Conservation (phyloP, 2,797 vertebrate species). For the Poecilia wingei region DNA sequence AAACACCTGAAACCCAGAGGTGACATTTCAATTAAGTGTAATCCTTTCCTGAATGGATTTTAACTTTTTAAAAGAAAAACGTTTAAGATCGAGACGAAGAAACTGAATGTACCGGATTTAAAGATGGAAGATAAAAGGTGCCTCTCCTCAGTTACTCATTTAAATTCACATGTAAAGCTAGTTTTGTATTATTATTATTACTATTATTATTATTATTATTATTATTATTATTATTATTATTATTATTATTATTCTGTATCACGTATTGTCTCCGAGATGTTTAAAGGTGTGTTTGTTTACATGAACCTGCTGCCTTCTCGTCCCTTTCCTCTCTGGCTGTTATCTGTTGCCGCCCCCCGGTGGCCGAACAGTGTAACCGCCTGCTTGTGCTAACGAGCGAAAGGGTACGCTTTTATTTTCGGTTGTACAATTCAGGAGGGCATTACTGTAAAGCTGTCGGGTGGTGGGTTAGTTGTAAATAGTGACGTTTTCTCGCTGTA, state of each 20-base stretch:
- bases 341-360: slow-evolving; percentile 34
- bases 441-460: neutral
- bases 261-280: slow-evolving; percentile 5
- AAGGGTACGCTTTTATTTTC: slow-evolving; percentile 8
- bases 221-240: neutral
- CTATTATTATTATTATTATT: neutral
- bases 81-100: neutral
- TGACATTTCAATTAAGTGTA: neutral
- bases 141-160: slow-evolving; percentile 5
- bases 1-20: neutral
- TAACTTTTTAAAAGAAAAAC: neutral
- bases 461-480: slow-evolving; percentile 36
- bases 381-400: neutral
- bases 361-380: slow-evolving; percentile 33
- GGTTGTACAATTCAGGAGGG: slow-evolving; percentile 11
- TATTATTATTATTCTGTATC: neutral
- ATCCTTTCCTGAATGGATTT: neutral
- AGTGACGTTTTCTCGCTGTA: slow-evolving; percentile 13
- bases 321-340: slow-evolving; percentile 5
- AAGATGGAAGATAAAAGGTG: slow-evolving; percentile 7
- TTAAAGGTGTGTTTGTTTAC: slow-evolving; percentile 51
- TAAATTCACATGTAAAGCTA: neutral
- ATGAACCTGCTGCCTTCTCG: slow-evolving; percentile 49
- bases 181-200: neutral
- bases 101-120: slow-evolving; percentile 21